Conservation (phyloP, 2,797 vertebrate genomes). For the Coccyzus lansbergi region DNA sequence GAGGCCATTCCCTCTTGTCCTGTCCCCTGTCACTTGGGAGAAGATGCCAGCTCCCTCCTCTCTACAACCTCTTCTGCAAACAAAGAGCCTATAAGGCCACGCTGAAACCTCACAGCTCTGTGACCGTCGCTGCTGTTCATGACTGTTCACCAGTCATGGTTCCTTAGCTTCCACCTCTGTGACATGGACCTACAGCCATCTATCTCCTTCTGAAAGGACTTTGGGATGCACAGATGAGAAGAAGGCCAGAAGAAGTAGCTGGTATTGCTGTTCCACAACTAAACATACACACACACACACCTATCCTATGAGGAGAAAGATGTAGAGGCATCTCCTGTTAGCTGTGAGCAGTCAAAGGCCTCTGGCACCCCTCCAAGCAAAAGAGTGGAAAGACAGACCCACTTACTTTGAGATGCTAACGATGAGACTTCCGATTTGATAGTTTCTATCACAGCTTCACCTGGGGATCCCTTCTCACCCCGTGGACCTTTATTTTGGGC, state of each 20-base stretch:
- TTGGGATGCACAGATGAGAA: background rate
- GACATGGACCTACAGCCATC: background rate
- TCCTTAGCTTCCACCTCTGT: background rate
- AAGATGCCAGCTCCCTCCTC: too few species aligned
- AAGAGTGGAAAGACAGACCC: background rate
- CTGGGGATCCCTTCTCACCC: conserved; percentile 81
- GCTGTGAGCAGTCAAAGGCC: background rate
- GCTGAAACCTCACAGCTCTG: background rate
- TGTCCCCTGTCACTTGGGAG: too few species aligned
- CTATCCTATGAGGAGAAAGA: background rate
- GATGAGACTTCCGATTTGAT: conserved; percentile 60
- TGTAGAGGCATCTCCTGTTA: background rate
- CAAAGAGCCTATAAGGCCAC: background rate
- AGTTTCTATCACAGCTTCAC: conserved; percentile 74
- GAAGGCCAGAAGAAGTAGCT: background rate
- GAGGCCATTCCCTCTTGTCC: too few species aligned
- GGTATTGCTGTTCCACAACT: background rate
- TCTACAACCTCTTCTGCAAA: too few species aligned
- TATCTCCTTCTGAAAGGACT: background rate
- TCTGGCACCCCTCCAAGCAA: background rate
- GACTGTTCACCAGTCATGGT: background rate
- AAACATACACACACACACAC: background rate
- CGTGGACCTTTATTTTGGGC: conserved; percentile 84
- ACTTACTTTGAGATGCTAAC: conserved; percentile 65
- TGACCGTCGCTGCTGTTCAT: background rate